A percentile compares a stretch with the other conserved stretches of the same genome.
These are phyloP conservation scores for Umimayanthus chanpuru DNA, from an alignment of 92 coral and sea anemone genomes.

Conservation along the genomic window DNA sequence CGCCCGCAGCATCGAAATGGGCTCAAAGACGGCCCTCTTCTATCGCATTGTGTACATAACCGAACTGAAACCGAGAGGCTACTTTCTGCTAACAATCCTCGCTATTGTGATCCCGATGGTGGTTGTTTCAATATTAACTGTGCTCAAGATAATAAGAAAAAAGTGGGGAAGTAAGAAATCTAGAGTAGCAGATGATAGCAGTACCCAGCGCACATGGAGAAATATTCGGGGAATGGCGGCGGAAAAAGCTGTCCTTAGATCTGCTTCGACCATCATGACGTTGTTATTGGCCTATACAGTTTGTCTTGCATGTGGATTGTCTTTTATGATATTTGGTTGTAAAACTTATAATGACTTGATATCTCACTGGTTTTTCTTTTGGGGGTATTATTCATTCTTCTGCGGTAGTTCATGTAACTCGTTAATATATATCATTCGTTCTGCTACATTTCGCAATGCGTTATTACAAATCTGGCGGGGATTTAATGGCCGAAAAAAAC, in stretches of 20 bases:
- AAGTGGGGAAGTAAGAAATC: not conserved
- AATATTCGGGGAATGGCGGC: not conserved
- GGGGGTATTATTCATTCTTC: not conserved
- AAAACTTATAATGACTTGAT: no score
- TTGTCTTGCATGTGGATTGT: not conserved
- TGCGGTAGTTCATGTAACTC: constrained; percentile 20
- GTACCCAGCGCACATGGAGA: not conserved
- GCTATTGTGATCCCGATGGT: not conserved
- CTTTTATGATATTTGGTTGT: not conserved
- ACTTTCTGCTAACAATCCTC: not conserved
- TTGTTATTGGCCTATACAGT: not conserved
- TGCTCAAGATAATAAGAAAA: not conserved
- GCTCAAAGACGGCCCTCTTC: not conserved
- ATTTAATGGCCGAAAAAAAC: not conserved
- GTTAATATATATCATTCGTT: not conserved
- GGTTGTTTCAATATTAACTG: not conserved
- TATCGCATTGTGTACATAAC: not conserved
- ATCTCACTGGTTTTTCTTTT: not conserved
- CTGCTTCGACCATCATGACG: not conserved
- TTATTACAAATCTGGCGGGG: not conserved
- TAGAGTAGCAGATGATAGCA: not conserved
- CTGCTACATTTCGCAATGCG: constrained; percentile 5
- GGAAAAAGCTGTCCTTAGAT: not conserved
- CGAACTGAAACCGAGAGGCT: not conserved
- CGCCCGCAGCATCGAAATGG: not conserved